phyloP scores from a whole-genome alignment of 2,113 vertebrate genomes.

The Silurus glanis region DNA sequence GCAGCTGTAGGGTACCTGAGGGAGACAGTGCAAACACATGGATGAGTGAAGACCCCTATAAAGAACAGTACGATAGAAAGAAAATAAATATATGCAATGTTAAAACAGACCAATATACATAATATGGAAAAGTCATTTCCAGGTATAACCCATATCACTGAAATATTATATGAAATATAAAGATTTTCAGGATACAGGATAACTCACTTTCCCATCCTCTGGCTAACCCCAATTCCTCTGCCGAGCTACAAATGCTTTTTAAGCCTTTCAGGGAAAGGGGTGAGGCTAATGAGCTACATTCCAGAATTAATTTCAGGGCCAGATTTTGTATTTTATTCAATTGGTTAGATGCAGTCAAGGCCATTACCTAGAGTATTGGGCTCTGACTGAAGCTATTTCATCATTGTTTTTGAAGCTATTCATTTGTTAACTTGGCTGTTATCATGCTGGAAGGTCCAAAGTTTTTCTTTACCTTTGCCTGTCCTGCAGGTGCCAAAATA shows the following conservation, averaged over 20 bases:
- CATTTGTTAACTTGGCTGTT: background rate
- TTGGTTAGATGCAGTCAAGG: background rate
- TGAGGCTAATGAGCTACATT: background rate
- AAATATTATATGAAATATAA: background rate
- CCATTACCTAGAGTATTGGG: no score
- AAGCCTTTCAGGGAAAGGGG: background rate
- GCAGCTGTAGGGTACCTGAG: constrained; percentile 86
- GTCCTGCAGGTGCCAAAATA: background rate
- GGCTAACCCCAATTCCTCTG: background rate
- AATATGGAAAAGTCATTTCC: background rate
- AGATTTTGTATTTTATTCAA: background rate
- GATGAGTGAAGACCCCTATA: constrained; percentile 72
- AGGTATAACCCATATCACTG: background rate
- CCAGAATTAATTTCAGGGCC: background rate
- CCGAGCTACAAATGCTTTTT: background rate
- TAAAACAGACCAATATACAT: background rate
- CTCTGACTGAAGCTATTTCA: background rate
- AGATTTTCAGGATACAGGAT: background rate
- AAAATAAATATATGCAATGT: constrained; percentile 53
- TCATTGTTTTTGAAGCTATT: no score
- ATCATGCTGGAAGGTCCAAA: background rate
- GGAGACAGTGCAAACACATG: background rate
- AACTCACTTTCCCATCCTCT: background rate
- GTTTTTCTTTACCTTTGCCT: background rate
- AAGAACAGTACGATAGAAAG: constrained; percentile 60